phyloP scores from a whole-genome alignment of 1,140 invertebrate species.

The Bilobella aurantiaca region DNA sequence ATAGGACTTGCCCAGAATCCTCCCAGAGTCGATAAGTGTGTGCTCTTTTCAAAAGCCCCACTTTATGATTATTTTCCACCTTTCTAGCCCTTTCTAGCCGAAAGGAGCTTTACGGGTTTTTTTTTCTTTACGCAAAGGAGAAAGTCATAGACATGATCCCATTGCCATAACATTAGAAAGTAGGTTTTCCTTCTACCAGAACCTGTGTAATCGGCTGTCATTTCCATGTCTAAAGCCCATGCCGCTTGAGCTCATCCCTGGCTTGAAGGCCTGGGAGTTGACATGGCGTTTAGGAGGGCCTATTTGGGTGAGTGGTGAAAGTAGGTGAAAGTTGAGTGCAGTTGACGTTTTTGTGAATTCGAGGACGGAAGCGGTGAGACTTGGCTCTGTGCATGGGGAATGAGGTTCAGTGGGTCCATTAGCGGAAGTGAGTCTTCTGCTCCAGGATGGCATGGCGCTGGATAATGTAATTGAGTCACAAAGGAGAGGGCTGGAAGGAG shows the following conservation, averaged over 20 bases:
- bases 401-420: constrained; percentile 2
- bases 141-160: constrained; percentile 5
- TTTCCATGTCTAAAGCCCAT: not conserved
- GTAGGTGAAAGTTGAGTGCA: not conserved
- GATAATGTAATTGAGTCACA: constrained; percentile 4
- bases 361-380: not conserved
- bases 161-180: not conserved
- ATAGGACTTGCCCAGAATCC: no score
- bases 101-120: not conserved
- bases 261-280: not conserved
- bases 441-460: not conserved
- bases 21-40: constrained; percentile 7
- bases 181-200: not conserved
- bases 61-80: constrained; percentile 6
- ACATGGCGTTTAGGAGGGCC: not conserved
- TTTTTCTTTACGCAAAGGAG: constrained; percentile 2
- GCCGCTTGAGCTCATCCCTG: not conserved
- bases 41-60: not conserved
- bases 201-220: not conserved
- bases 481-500: not conserved
- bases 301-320: not conserved
- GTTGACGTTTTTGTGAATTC: not conserved
- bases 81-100: constrained; percentile 2
- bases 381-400: not conserved
- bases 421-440: constrained; percentile 3